Base-by-base conservation (phyloP, 2,888 invertebrate genomes). In the Tupiocoris notatus region DNA sequence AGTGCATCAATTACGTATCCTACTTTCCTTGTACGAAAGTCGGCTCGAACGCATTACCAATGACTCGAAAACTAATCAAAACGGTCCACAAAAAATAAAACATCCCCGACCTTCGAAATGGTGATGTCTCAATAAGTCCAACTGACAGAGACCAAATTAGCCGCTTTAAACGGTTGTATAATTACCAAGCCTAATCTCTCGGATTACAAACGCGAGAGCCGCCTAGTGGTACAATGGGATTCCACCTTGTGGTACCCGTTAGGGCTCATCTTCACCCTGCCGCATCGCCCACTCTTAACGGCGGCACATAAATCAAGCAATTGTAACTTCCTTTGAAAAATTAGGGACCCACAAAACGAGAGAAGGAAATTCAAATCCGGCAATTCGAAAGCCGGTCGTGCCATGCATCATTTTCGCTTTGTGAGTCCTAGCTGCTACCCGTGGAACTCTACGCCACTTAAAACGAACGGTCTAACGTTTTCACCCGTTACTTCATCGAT, bases 151-250 rank as follows among this genome's bases (percentile, higher is more conserved):
- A 24, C 70, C 70, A 70, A 70, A 70, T 70, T 70, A 70, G 70
- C 70, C 70, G 70, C 70, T 70, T 39, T 70, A 70, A 70, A 70
- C 70, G 70, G 59, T 70, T 59, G 70, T 70, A 70, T 70, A 70
- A 70, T 70, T 70, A 70, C 70, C 70, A 39, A 39, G 70, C 67
- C 67, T 67, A 56, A 39, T 39, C 39, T 39, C 39, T 12, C 39
- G 39, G 39, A 39, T 12, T 39, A 39, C 39, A 39, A 12, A 39
- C 39, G 39, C 6, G 12, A 12, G 39, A 39, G 39, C 39, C 39
- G 39, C 39, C 39, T 39, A 7, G 39, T 39, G 39, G 39, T 59
- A 70, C 70, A 70, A 70, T 70, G 59, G 70, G 58, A 59, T 70
- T 59, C 57, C 56, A 54, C 39, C 39, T 54, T 22, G 22, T 54